Base-by-base conservation (phyloP, 1,140 invertebrate genomes). In the Potamilus streckersoni region DNA sequence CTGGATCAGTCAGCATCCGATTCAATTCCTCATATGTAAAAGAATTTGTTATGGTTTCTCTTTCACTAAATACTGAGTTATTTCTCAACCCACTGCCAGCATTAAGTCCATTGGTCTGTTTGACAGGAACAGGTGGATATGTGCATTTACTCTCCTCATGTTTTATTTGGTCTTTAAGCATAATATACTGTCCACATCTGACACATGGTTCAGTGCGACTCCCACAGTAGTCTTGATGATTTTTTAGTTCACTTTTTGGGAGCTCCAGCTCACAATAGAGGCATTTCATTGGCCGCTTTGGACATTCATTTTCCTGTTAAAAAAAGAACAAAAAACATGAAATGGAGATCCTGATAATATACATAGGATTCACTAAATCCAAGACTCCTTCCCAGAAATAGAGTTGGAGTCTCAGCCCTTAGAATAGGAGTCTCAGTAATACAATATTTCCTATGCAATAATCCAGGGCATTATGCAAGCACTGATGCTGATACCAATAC, bases 191-290 rank as follows among this genome's bases (percentile, higher is more conserved):
- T 23, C 91, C 90, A 88, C 93, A 94, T 31, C 92, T 92, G 8
- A 88, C 82, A 86, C 93, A 93, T 71, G 89, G 91, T 83, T 94
- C 93, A 11, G 93, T 94, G 68, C 93, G 88, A 59, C 91, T 91
- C 15, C 93, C 93, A 89, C 93, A 94, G 85, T 93, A 94, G 58
- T 91, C 91, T 80, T 92, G 89, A 86, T 94, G 93, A 12, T 90
- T 87, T 0, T 91, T 90, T 27, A 93, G 75, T 27, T 93, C 92
- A 56, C 86, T 79, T n/a, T 92, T 91, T 0, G 92, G 89, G 14
- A 93, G 76, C 75, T 93, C 92, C 69, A 94, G 80, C 71, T 92
- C 91, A 85, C 93, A 94, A 84, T 90, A 93, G 78, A 91, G 88
- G 84, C 93, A 93, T 5, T 90, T 81, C 55, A 92, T 80, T 67